Conservation (phyloP, 2,113 vertebrate genomes). For the Nanorana parkeri region DNA sequence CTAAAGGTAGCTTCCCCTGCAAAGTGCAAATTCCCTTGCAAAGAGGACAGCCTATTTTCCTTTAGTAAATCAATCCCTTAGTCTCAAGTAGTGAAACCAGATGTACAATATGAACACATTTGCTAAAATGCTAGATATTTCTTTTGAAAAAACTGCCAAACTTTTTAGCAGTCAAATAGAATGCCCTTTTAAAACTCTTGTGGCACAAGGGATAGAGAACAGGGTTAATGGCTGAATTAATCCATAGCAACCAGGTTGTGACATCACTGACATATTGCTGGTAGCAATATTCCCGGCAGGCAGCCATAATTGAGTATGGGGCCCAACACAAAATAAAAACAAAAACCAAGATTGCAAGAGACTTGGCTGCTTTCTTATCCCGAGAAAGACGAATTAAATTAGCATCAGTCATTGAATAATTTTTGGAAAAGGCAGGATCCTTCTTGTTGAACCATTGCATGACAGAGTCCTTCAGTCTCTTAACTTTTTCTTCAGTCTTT, state of each 20-base stretch:
- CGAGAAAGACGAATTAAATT: constrained; percentile 42
- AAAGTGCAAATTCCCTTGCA: too few relatives aligned
- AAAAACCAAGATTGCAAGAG: constrained; percentile 80
- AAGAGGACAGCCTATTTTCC: too few relatives aligned
- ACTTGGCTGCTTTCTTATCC: constrained; percentile 82
- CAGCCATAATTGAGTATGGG: constrained; percentile 78
- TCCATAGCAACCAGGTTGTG: constrained; percentile 86
- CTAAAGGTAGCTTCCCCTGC: too few relatives aligned
- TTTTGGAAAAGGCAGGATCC: too few relatives aligned
- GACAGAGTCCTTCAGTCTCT: neutral
- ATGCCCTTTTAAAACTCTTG: constrained; percentile 80
- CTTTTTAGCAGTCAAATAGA: neutral
- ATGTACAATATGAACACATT: too few relatives aligned
- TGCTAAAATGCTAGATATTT: too few relatives aligned
- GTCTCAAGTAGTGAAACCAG: too few relatives aligned
- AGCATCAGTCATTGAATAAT: too few relatives aligned
- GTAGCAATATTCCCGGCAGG: constrained; percentile 66
- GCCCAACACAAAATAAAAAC: constrained; percentile 85
- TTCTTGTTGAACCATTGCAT: constrained; percentile 42
- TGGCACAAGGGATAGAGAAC: constrained; percentile 88
- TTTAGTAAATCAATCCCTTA: too few relatives aligned
- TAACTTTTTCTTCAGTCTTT: constrained; percentile 19
- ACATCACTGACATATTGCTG: constrained; percentile 67
- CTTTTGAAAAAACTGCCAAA: too few relatives aligned
- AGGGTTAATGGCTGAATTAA: constrained; percentile 85